Conservation (phyloP, 2,797 vertebrate species). For the Phrynocephalus forsythii region DNA sequence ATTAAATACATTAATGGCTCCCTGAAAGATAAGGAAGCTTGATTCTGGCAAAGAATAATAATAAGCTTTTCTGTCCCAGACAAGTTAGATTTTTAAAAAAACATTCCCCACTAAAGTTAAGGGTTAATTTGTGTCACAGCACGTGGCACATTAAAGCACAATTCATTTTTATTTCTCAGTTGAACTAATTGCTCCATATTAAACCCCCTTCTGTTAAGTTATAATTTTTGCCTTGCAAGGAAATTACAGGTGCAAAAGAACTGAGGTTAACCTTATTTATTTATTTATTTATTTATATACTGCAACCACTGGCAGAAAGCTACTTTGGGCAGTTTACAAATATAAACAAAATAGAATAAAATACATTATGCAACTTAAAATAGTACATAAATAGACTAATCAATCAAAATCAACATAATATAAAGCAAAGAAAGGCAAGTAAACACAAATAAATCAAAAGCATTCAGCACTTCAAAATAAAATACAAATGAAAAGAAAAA, state of each 20-base stretch:
- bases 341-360: no score
- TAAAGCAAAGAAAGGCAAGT: no score
- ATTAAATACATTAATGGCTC: conserved; percentile 65
- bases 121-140: conserved; percentile 11
- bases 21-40: conserved; percentile 61
- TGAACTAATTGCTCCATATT: neutral
- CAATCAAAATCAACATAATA: no score
- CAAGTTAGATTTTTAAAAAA: conserved; percentile 32
- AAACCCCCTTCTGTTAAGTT: neutral
- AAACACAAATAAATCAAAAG: no score
- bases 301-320: no score
- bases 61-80: conserved; percentile 48
- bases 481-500: no score
- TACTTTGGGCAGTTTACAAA: no score
- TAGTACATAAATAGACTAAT: no score
- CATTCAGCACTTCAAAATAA: no score
- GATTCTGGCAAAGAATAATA: conserved; percentile 54
- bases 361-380: no score
- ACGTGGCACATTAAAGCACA: conserved; percentile 1
- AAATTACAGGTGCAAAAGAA: conserved; percentile 54
- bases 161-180: neutral
- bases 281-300: no score
- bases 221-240: neutral
- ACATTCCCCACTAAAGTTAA: conserved; percentile 34
- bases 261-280: conserved; percentile 27